Percentiles rank a stretch among this genome's conserved stretches.
Conservation (phyloP, 92 coral and sea anemone genomes). For the Pocillopora meandrina region DNA sequence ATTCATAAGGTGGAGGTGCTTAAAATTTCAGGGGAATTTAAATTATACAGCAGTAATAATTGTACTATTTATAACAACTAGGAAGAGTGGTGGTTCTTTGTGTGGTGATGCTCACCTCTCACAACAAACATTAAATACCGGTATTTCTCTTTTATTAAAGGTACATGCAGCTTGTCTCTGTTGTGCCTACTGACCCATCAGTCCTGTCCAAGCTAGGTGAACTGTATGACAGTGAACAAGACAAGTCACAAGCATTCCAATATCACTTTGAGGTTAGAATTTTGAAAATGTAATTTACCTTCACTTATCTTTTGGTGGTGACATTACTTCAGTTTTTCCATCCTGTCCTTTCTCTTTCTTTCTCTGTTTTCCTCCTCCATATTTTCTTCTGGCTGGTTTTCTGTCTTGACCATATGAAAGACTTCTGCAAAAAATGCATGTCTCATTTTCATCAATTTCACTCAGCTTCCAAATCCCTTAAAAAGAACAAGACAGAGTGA, state of each 20-base stretch:
- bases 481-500: not conserved
- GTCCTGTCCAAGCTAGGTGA: conserved; percentile 95
- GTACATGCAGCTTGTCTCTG: conserved; percentile 99
- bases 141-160: conserved; percentile 38
- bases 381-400: too few species aligned
- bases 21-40: too few species aligned
- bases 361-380: too few species aligned
- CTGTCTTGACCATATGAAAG: too few species aligned
- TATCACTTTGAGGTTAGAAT: conserved; percentile 90
- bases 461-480: not conserved
- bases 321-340: not conserved
- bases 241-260: conserved; percentile 98
- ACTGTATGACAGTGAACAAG: conserved; percentile 92
- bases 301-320: not conserved
- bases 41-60: not conserved
- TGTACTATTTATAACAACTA: not conserved
- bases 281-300: not conserved
- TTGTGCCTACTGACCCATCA: conserved; percentile 96
- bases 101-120: too few species aligned
- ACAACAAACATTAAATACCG: too few species aligned
- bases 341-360: too few species aligned
- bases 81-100: too few species aligned
- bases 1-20: too few species aligned
- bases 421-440: not conserved
- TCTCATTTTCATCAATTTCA: not conserved